Evolutionary conservation across 1,140 invertebrate species (phyloP), one percentile per base, ranked within the genome.

Genomic region (Heliothis subflexa): DNA sequence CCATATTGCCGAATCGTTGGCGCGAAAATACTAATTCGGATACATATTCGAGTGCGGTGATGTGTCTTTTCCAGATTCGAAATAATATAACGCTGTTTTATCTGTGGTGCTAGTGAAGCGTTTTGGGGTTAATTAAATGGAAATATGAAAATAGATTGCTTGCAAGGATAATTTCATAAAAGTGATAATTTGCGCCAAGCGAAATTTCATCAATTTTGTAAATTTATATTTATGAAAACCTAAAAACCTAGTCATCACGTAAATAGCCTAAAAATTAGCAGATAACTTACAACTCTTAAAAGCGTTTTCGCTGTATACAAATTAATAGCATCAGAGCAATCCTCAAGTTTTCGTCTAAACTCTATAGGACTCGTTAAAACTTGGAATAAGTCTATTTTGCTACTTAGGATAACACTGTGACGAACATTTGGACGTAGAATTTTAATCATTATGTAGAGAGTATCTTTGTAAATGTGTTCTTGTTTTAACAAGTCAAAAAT

Each of bases 1-100:
- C 47, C 73, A 62, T 49, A 61, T 75, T 64, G 59, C 12, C 28
- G 9, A 47, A 64, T 25, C 21, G 47, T 75, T 50, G 72, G n/a
- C 72, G 72, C 72, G 72, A 62, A 62, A 55, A 50, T 5, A 49
- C 55, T 45, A 28, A 50, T 75, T 75, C 47, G 73, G 14, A 52
- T 40, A 18, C 72, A 57, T 1, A 18, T 14, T 33, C 28, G 12
- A 33, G 49, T 75, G 59, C 57, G 25, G 45, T 64, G 47, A n/a
- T 64, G 49, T 33, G 57, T 66, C 40, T 21, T 47, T 18, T n/a
- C 5, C 59, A 62, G 40, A 66, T 47, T 18, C 62, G 18, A 16
- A 55, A 55, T 55, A 18, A 18, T 55, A 55, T 55, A 11, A 45
- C 33, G 40, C 40, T 66, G 18, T 49, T 66, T 66, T 21, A 13